Percentiles rank a stretch among this genome's conserved stretches.
phyloP scores from a whole-genome alignment of 2,888 invertebrate genomes.

The Ptilodon capucinus region DNA sequence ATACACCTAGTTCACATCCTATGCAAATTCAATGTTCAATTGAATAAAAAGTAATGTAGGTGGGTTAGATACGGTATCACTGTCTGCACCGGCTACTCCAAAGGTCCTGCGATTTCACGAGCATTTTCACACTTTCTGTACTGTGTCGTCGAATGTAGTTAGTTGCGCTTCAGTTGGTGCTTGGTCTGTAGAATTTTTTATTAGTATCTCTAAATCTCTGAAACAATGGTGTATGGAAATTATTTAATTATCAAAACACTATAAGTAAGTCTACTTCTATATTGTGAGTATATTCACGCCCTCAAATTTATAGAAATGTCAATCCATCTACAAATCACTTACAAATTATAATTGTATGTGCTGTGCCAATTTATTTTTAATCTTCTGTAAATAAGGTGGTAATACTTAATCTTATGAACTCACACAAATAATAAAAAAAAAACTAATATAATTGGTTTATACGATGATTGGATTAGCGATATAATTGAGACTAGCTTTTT shows the following conservation, averaged over 20 bases:
- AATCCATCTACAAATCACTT: no score
- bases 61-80: conserved; percentile 51
- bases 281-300: no score
- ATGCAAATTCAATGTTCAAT: conserved; percentile 32
- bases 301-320: no score
- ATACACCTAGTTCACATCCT: conserved; percentile 26
- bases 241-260: conserved; percentile 6
- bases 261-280: conserved; percentile 1
- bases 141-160: conserved; percentile 29
- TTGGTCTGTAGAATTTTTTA: conserved; percentile 43
- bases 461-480: conserved; percentile 9
- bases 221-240: conserved; percentile 35
- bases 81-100: conserved; percentile 28
- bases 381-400: no score
- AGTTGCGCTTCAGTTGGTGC: conserved; percentile 45
- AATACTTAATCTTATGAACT: no score
- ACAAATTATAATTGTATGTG: no score
- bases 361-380: no score
- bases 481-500: conserved; percentile 79
- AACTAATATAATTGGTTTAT: neutral
- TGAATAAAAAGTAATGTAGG: conserved; percentile 35
- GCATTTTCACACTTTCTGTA: conserved; percentile 23
- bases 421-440: neutral
- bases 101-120: conserved; percentile 26
- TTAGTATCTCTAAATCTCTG: conserved; percentile 23